Conservation (phyloP, 2,888 invertebrate genomes). For the Troides helena region DNA sequence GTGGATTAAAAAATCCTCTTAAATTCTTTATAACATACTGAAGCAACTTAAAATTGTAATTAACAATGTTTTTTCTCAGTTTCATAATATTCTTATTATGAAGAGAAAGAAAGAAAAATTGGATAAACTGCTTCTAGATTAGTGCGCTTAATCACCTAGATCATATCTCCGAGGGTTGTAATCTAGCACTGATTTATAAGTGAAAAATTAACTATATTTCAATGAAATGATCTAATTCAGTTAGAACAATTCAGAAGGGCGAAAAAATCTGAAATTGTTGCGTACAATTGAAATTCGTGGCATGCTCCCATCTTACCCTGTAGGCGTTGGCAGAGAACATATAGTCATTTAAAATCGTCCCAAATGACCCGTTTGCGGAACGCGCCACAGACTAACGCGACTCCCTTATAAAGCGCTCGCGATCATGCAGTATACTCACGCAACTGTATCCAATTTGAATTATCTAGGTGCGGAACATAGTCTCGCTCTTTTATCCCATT, state of each 20-base stretch:
- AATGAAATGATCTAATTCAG: conserved; percentile 8
- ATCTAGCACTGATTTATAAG: too few species aligned
- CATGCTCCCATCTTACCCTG: conserved; percentile 43
- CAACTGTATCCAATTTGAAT: conserved; percentile 1
- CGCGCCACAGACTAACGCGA: conserved; percentile 35
- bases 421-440: conserved; percentile 8
- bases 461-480: conserved; percentile 35
- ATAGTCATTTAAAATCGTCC: conserved; percentile 53
- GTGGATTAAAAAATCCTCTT: too few species aligned
- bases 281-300: conserved; percentile 42
- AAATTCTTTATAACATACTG: too few species aligned
- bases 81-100: too few species aligned
- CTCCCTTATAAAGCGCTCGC: neutral
- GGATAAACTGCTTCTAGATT: too few species aligned
- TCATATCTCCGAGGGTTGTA: too few species aligned
- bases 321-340: conserved; percentile 42
- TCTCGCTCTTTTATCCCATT: conserved; percentile 40
- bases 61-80: too few species aligned
- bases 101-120: too few species aligned
- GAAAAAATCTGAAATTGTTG: conserved; percentile 20
- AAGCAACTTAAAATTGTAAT: too few species aligned
- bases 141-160: too few species aligned
- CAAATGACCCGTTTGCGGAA: conserved; percentile 48
- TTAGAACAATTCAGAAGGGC: conserved; percentile 4
- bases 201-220: neutral